Evolutionary conservation across 1,140 invertebrate genomes (phyloP).

Genomic region (Drosophila melanica): DNA sequence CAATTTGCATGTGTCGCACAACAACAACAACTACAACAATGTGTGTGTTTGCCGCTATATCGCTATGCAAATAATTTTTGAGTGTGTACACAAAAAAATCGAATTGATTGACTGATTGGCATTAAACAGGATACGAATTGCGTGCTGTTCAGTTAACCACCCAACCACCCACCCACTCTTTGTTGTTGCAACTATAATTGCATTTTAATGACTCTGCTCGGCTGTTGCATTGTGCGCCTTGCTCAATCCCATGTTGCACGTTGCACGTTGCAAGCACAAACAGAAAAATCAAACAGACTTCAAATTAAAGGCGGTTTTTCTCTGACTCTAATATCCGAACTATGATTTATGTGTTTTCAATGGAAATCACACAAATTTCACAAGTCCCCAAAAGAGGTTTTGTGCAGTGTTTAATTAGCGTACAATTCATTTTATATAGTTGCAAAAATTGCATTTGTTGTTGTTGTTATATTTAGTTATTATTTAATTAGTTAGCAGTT

Average conservation of each 20-base stretch:
- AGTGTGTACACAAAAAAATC: conserved; percentile 26
- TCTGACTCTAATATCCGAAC: conserved; percentile 9
- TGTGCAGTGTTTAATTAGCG: conserved; percentile 28
- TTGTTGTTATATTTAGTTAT: conserved; percentile 44
- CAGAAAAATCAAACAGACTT: conserved; percentile 57
- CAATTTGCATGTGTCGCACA: conserved; percentile 35
- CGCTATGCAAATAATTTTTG: conserved; percentile 27
- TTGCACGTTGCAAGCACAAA: conserved; percentile 29
- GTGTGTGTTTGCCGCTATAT: conserved; percentile 1
- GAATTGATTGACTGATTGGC: conserved; percentile 56
- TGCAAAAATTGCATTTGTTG: neutral
- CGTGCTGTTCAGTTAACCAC: conserved; percentile 40
- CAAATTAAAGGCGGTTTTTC: conserved; percentile 65
- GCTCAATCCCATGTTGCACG: conserved; percentile 30
- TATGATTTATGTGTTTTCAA: conserved; percentile 58
- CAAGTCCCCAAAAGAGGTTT: neutral
- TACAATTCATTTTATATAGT: conserved; percentile 14
- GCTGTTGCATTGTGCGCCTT: conserved; percentile 39
- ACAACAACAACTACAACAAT: neutral
- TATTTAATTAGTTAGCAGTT: conserved; percentile 58
- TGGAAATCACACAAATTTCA: conserved; percentile 33
- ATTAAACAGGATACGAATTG: conserved; percentile 69
- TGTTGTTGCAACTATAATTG: conserved; percentile 59
- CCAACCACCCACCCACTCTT: conserved; percentile 36
- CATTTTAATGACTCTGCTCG: conserved; percentile 75